These are phyloP conservation scores for Timema cristinae DNA, from an alignment of 2,888 invertebrate genomes.

Conservation along the genomic window DNA sequence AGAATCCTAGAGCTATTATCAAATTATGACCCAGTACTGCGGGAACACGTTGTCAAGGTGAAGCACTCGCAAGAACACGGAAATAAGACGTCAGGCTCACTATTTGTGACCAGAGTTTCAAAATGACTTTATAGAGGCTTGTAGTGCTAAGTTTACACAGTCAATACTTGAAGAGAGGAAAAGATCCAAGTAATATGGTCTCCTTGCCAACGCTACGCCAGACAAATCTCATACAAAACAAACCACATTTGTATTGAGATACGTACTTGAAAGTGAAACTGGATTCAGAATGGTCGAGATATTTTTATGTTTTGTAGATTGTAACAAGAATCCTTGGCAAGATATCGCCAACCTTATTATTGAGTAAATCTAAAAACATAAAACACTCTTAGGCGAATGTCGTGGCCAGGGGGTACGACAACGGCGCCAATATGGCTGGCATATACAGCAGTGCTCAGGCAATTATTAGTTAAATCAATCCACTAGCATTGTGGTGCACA, in stretches of 20 bases:
- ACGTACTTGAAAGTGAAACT: constrained; percentile 6
- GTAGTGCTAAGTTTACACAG: neutral
- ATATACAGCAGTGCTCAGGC: neutral
- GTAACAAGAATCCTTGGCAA: neutral
- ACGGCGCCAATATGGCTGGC: neutral
- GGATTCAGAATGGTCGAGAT: neutral
- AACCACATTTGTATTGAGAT: neutral
- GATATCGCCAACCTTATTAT: constrained; percentile 5
- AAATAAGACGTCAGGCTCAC: neutral
- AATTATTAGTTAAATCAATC: constrained; percentile 4
- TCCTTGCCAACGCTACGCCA: neutral
- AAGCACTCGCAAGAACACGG: neutral
- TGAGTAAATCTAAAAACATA: too few relatives aligned
- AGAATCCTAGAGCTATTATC: neutral
- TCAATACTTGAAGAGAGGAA: neutral
- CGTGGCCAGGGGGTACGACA: constrained; percentile 1
- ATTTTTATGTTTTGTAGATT: constrained; percentile 7
- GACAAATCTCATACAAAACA: neutral
- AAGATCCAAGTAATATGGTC: neutral
- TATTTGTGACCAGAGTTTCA: neutral
- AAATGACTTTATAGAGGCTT: constrained; percentile 7
- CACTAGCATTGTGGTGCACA: neutral
- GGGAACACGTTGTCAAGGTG: neutral
- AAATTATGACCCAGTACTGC: neutral
- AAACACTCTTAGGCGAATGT: neutral